Conservation (phyloP, 2,888 invertebrate genomes). For the Sinohyriopsis cumingii region DNA sequence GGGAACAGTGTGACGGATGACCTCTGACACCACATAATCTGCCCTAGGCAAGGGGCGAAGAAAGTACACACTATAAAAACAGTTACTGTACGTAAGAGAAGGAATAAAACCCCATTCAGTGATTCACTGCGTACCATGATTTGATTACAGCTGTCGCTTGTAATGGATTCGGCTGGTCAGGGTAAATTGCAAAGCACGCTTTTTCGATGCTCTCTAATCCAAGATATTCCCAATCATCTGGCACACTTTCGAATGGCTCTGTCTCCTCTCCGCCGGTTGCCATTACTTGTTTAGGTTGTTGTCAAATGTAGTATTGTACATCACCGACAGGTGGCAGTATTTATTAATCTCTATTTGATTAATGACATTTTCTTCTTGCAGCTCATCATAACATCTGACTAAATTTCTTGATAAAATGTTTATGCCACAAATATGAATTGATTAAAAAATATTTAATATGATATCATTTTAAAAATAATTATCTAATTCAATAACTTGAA, state of each 20-base stretch:
- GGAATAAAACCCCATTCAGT: background rate
- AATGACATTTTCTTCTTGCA: background rate
- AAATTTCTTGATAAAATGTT: no score
- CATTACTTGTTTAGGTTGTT: slow-evolving; percentile 14
- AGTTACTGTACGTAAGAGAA: background rate
- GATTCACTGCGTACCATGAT: slow-evolving; percentile 80
- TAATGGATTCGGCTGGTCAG: slow-evolving; percentile 91
- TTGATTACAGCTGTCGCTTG: slow-evolving; percentile 92
- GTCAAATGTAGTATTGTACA: slow-evolving; percentile 1
- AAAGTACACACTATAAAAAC: no score
- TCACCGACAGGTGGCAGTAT: background rate
- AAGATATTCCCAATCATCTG: slow-evolving; percentile 52
- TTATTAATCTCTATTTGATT: background rate
- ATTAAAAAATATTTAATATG: no score
- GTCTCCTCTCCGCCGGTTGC: slow-evolving; percentile 12
- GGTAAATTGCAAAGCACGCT: slow-evolving; percentile 83
- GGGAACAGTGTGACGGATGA: no score
- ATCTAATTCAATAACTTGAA: no score
- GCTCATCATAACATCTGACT: no score
- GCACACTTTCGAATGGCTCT: slow-evolving; percentile 20
- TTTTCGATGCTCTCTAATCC: slow-evolving; percentile 84
- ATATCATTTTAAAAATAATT: no score
- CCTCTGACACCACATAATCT: no score
- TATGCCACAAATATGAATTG: no score
- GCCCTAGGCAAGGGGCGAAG: no score